These are phyloP conservation scores for Stomatorhinus ivindoensis DNA, from an alignment of 2,113 vertebrate species.

Conservation along the genomic window DNA sequence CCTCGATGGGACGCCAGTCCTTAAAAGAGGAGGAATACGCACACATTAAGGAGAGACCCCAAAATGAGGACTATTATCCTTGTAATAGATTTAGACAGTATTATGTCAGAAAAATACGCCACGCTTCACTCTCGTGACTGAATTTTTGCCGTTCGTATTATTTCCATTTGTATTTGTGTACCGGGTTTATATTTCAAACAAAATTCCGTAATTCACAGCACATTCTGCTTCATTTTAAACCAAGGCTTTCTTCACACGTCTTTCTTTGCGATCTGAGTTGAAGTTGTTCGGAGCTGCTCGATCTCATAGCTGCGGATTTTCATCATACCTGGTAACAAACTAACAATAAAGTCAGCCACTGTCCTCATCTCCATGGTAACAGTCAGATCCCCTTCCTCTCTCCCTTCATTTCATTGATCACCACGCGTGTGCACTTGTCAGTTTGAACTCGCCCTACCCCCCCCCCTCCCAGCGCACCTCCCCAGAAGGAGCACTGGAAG, in stretches of 20 bases:
- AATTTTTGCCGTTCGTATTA: not conserved
- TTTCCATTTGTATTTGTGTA: not conserved
- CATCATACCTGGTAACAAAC: slow-evolving; percentile 40
- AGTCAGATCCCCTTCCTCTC: slow-evolving; percentile 39
- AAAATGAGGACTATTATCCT: not conserved
- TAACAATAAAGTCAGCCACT: slow-evolving; percentile 54
- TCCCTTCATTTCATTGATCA: slow-evolving; percentile 34
- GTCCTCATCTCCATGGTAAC: slow-evolving; percentile 66
- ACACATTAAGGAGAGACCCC: not conserved
- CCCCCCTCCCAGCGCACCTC: not conserved
- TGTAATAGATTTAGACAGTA: not conserved
- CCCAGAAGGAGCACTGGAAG: slow-evolving; percentile 9
- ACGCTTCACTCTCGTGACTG: not conserved
- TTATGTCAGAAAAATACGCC: not conserved
- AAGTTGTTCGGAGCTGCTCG: not conserved
- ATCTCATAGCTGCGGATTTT: not conserved
- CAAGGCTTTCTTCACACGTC: not conserved
- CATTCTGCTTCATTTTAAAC: not conserved
- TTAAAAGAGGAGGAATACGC: not conserved
- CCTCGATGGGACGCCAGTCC: not conserved
- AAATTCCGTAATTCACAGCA: not conserved
- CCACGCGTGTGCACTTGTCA: slow-evolving; percentile 17
- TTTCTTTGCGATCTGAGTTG: not conserved
- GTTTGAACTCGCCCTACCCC: slow-evolving; percentile 18
- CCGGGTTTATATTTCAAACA: not conserved